Conservation (phyloP, 2,797 vertebrate species). For the Argya squamiceps region DNA sequence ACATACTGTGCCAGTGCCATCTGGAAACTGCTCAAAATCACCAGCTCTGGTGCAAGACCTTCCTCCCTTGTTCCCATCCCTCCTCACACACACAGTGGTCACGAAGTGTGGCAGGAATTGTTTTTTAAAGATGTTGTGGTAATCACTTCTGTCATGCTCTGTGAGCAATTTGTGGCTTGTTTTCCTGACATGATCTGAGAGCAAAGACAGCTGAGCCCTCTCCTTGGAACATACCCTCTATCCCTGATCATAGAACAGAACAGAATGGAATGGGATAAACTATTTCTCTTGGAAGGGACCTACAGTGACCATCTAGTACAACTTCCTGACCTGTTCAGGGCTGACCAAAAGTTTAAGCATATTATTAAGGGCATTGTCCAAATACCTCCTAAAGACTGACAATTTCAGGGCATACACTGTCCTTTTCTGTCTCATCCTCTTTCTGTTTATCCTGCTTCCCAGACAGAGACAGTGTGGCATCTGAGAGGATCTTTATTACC, state of each 20-base stretch:
- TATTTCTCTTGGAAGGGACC: not conserved
- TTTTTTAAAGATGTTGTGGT: not conserved
- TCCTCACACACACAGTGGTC: not conserved
- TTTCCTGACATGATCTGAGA: not conserved
- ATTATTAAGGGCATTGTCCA: not conserved
- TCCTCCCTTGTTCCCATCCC: not conserved
- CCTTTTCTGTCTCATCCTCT: not conserved
- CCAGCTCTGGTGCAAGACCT: conserved; percentile 50
- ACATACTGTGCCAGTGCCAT: conserved; percentile 56
- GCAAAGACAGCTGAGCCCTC: conserved; percentile 27
- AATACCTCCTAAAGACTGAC: not conserved
- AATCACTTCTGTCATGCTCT: not conserved
- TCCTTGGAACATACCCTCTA: not conserved
- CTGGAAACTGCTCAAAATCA: conserved; percentile 64
- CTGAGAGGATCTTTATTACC: not conserved
- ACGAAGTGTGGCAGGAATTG: not conserved
- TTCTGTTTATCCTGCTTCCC: not conserved
- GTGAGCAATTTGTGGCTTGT: not conserved
- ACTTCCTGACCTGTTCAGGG: not conserved
- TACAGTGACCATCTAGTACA: not conserved
- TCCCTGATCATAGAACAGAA: not conserved
- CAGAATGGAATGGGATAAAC: not conserved
- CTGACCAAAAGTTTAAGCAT: not conserved
- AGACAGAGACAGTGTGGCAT: not conserved
- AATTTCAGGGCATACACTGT: not conserved